Conservation (phyloP, 2,888 invertebrate species). For the Cecidostiba fungosa region DNA sequence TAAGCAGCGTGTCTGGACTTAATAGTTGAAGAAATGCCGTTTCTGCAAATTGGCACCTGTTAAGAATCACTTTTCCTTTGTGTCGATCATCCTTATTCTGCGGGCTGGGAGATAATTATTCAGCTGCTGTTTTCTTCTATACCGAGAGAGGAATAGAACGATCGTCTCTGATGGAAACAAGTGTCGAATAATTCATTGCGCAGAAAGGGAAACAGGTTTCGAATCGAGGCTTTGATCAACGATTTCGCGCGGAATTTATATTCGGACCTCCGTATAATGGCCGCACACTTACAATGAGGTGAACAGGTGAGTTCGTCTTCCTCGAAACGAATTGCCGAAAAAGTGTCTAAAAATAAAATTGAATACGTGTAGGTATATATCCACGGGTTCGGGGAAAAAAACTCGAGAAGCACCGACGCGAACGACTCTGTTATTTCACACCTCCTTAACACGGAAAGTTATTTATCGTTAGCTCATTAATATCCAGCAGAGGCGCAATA, state of each 20-base stretch:
- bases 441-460: slow-evolving; percentile 57
- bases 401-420: not conserved
- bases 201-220: not conserved
- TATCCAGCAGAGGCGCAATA: slow-evolving; percentile 19
- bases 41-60: slow-evolving; percentile 23
- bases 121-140: not conserved
- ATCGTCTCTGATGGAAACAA: not conserved
- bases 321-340: slow-evolving; percentile 4
- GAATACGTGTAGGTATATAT: not conserved
- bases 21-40: slow-evolving; percentile 5
- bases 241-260: slow-evolving; percentile 7
- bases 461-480: slow-evolving; percentile 56
- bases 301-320: slow-evolving; percentile 27
- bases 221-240: slow-evolving; percentile 7
- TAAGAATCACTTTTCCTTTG: slow-evolving; percentile 42
- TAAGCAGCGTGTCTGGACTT: slow-evolving; percentile 28
- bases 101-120: not conserved
- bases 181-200: not conserved
- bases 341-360: slow-evolving; percentile 40
- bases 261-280: not conserved
- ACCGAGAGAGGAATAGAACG: not conserved
- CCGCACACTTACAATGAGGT: not conserved
- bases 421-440: slow-evolving; percentile 54
- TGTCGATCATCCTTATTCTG: not conserved
- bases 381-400: not conserved